Evolutionary conservation across 2,797 vertebrate genomes (phyloP).

Genomic region (Enteromius fasciolatus): DNA sequence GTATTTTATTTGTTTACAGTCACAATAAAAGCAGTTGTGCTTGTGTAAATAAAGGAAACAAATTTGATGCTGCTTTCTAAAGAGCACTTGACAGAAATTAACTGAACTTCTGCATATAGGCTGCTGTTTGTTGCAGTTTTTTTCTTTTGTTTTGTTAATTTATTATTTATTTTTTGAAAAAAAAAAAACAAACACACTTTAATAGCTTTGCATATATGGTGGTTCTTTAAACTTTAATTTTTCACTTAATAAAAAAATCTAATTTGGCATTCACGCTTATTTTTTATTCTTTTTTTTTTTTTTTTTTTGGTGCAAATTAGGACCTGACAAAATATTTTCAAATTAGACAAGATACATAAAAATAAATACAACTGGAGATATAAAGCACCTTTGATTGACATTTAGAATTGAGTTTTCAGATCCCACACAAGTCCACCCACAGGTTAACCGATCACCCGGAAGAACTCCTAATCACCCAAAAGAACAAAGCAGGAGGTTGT

Average conservation of each 20-base stretch:
- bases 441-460: conserved; percentile 15
- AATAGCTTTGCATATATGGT: too few species aligned
- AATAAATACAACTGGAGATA: neutral
- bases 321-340: neutral
- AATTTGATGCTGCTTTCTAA: too few species aligned
- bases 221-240: too few species aligned
- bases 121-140: too few species aligned
- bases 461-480: conserved; percentile 27
- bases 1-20: too few species aligned
- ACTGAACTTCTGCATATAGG: too few species aligned
- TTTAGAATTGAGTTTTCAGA: neutral
- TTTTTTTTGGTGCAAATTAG: neutral
- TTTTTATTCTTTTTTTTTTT: neutral
- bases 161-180: too few species aligned
- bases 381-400: neutral
- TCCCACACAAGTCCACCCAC: neutral
- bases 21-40: too few species aligned
- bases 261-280: neutral
- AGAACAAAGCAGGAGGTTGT: conserved; percentile 22
- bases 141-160: too few species aligned
- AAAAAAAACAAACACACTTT: too few species aligned
- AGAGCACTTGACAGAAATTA: too few species aligned
- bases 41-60: too few species aligned
- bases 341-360: neutral
- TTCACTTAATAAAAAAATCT: neutral